Percentiles rank a stretch among this genome's conserved stretches.
Evolutionary conservation across 1,140 invertebrate species (phyloP).

Genomic region (Ephestia elutella): DNA sequence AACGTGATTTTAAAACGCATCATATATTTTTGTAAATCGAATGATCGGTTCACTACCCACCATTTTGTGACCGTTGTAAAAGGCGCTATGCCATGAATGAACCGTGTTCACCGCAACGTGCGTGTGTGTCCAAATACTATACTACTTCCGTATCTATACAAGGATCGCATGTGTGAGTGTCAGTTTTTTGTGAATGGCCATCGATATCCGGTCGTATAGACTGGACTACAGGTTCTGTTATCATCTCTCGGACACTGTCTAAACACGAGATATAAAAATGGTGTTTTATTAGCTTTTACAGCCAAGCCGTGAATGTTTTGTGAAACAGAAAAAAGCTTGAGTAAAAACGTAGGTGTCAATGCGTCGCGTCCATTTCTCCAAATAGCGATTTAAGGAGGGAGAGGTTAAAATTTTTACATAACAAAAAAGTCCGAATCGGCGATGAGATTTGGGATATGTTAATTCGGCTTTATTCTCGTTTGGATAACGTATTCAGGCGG

Average conservation of each 20-base stretch:
- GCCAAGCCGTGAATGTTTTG: conserved; percentile 29
- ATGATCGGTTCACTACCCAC: conserved; percentile 25
- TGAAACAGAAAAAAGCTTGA: conserved; percentile 35
- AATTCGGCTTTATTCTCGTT: conserved; percentile 45
- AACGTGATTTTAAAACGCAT: not conserved
- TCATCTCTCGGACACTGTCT: conserved; percentile 66
- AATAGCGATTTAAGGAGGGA: conserved; percentile 49
- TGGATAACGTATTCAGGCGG: conserved; percentile 42
- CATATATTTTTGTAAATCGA: conserved; percentile 18
- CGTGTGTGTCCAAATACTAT: conserved; percentile 34
- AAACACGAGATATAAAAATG: conserved; percentile 72
- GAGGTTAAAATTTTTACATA: conserved; percentile 49
- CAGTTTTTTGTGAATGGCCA: conserved; percentile 69
- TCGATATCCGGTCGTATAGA: conserved; percentile 64
- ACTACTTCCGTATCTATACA: conserved; percentile 21
- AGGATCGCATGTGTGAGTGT: conserved; percentile 37
- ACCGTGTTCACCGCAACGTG: conserved; percentile 34
- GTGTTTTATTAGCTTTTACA: conserved; percentile 70
- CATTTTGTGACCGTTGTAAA: conserved; percentile 55
- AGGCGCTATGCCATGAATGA: conserved; percentile 64
- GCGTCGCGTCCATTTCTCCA: conserved; percentile 38
- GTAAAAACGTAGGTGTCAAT: conserved; percentile 61
- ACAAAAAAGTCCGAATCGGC: conserved; percentile 43
- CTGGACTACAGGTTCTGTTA: conserved; percentile 64
- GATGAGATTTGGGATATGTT: conserved; percentile 48